These are phyloP conservation scores for Hipparchia semele DNA, from an alignment of 2,888 invertebrate species.

Conservation along the genomic window DNA sequence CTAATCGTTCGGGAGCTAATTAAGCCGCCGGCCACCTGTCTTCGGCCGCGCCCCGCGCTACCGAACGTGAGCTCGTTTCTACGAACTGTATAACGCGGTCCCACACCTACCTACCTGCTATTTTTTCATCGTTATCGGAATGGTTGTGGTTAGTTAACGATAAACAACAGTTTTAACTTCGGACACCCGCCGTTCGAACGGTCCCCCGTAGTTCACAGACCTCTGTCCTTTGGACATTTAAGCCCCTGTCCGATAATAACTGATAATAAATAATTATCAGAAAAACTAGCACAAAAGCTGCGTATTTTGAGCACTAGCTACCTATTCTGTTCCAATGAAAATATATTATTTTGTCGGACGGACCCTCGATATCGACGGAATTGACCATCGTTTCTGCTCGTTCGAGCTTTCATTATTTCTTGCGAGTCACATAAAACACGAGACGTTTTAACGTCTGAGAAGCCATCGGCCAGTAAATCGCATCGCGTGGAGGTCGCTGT, in stretches of 20 bases:
- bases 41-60: slow-evolving; percentile 24
- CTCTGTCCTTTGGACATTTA: background rate
- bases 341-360: background rate
- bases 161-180: background rate
- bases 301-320: no score
- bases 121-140: slow-evolving; percentile 7
- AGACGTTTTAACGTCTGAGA: background rate
- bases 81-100: slow-evolving; percentile 32
- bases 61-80: slow-evolving; percentile 32
- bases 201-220: background rate
- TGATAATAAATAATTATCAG: no score
- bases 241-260: background rate
- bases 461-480: slow-evolving; percentile 1
- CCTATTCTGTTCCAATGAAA: background rate
- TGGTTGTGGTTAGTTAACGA: slow-evolving; percentile 2
- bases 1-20: slow-evolving; percentile 33
- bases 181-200: slow-evolving; percentile 12
- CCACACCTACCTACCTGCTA: slow-evolving; percentile 22
- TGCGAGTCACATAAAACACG: background rate
- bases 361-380: background rate
- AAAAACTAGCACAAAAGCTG: no score
- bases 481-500: slow-evolving; percentile 37
- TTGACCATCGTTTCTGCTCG: background rate
- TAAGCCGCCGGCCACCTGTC: slow-evolving; percentile 32
- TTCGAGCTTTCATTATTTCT: background rate